Evolutionary conservation across 1,140 invertebrate species (phyloP), one percentile per base, ranked within the genome.

Genomic region (Leptopilina boulardi): DNA sequence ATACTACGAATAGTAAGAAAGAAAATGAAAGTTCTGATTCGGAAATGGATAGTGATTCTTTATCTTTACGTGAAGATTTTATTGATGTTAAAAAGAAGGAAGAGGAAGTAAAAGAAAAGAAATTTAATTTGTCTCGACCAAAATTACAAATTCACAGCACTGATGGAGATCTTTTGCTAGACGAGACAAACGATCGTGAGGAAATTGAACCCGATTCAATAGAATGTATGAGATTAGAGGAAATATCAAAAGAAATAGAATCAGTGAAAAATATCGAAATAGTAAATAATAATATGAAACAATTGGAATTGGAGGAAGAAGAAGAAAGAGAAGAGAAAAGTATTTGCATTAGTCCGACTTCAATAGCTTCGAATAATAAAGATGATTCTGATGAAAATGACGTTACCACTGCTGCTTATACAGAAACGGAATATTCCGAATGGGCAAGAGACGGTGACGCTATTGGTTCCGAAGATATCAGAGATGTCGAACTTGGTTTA

Each of bases 381-480:
- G 91, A 92, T 23, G 90, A 91, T 66, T 91, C 90, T 0, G 88
- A 89, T 0, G 91, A 93, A 73, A 92, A 92, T 23, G 94, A 95
- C 30, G 91, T 93, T 1, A 93, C 93, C 0, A 94, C 94, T 0
- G 93, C 94, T 15, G 95, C 93, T 0, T 89, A 96, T 11, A 96
- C 96, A 0, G 96, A 97, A 88, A 96, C 96, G 0, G 96, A 97
- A 86, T 89, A 96, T 11, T 97, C 96, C 0, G 96, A 97, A 87
- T 97, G 96, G 96, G 95, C 95, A 0, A 92, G 94, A 1, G 96
- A 96, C 80, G 94, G 94, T 79, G 94, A 93, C 19, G 90, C 83
- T 6, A 83, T 90, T 3, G 94, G 95, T 0, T 93, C 95, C 3
- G 95, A 96, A 77, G 94, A 95, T 84, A 92, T 95, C 70, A 93